A percentile compares a stretch with the other conserved stretches of the same genome.
Evolutionary conservation across 2,113 vertebrate species (phyloP).

Genomic region (Jaculus jaculus): DNA sequence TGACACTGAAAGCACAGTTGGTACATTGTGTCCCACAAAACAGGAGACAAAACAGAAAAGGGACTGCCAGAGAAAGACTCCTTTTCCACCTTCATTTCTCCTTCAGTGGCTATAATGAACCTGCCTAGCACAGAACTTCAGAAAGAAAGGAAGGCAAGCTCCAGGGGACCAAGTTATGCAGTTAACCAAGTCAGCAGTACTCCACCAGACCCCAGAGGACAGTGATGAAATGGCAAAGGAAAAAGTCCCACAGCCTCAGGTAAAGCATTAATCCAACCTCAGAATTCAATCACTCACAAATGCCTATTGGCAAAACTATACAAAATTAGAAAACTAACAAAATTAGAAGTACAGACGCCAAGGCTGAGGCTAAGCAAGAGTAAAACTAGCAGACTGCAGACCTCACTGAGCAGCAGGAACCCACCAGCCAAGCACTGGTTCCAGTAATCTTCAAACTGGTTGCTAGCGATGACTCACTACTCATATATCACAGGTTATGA

Average conservation of each 20-base stretch:
- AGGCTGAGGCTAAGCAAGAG: neutral
- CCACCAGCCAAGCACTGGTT: neutral
- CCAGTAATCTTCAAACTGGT: neutral
- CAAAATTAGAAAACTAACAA: constrained; percentile 71
- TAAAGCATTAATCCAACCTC: constrained; percentile 48
- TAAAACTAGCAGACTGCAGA: neutral
- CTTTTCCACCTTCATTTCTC: constrained; percentile 8
- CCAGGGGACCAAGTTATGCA: constrained; percentile 16
- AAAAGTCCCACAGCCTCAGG: constrained; percentile 13
- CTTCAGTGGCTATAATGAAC: neutral
- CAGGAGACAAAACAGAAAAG: neutral
- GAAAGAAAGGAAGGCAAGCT: neutral
- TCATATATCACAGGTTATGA: neutral
- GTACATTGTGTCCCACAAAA: neutral
- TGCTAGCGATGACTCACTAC: neutral
- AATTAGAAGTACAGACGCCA: constrained; percentile 48
- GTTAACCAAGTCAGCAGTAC: neutral
- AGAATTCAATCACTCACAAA: constrained; percentile 63
- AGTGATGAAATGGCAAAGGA: constrained; percentile 61
- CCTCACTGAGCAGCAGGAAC: neutral
- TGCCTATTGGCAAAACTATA: constrained; percentile 60
- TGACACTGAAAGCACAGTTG: neutral
- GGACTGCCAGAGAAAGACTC: neutral
- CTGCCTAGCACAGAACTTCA: neutral
- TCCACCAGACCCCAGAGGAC: neutral